Evolutionary conservation across 2,113 vertebrate genomes (phyloP), one percentile per base, ranked within the genome.

Genomic region (Apus apus): DNA sequence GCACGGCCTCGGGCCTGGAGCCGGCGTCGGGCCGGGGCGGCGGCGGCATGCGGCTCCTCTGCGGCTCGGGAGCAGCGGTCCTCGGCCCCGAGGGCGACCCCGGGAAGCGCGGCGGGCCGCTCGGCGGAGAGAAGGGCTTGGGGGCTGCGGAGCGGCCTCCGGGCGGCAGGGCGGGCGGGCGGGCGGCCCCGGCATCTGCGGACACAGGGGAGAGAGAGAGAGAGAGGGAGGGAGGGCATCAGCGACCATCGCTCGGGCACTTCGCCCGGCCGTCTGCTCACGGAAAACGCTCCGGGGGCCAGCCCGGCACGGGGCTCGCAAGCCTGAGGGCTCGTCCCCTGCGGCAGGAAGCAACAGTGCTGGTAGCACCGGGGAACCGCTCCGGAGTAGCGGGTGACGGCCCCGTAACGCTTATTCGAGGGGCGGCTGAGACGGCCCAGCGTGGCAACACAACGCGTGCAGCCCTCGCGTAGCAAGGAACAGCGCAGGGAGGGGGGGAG

Each of bases 101-200:
- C 2, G 98, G 97, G 76, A 98, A 96, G 77, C 98, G 97, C 21
- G 98, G 98, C 1, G 97, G 93, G 27, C 97, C 97, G 46, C 97
- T 76, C 13, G 97, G 77, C 27, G 97, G 75, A 1, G 85, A 86
- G 77, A 99, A 99, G 5, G 99, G 98, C 45, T 97, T 98, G 61
- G 98, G 98, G 58, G 98, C 97, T 17, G 97, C 76, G 7, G 98
- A 94, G 91, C 98, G 98, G 76, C 96, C 99, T 90, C 98, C 99
- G 30, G 98, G 98, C 60, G 99, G 99, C 77, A 99, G 91, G 32
- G 98, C 45, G 8, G 99, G 98, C n/a, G 98, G 98, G 76, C 99
- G 97, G 89, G 89, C 95, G 82, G 98, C 98, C 72, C 96, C 97
- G 6, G 98, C 96, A 65, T 99, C 99, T 99, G 95, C 72, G 87